Evolutionary conservation across 2,888 invertebrate genomes (phyloP).

Genomic region (Oxytorus armatus): DNA sequence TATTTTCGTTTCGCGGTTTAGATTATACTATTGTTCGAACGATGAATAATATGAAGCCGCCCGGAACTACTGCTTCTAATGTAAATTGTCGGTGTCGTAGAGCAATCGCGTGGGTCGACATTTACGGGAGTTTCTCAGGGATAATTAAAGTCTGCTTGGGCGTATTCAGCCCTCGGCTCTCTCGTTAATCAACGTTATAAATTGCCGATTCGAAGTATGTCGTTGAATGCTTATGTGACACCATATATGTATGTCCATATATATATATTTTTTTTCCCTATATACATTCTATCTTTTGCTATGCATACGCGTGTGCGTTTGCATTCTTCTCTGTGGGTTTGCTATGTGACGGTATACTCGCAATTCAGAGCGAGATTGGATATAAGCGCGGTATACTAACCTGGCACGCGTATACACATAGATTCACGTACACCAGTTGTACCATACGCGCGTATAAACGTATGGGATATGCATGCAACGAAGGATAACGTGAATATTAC

Average conservation of each 20-base stretch:
- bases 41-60: conserved; percentile 28
- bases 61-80: conserved; percentile 44
- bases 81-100: conserved; percentile 33
- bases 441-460: conserved; percentile 12
- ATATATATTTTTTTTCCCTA: not conserved
- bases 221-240: conserved; percentile 58
- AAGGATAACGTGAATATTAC: conserved; percentile 50
- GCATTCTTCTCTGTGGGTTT: conserved; percentile 39
- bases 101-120: conserved; percentile 47
- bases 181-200: conserved; percentile 75
- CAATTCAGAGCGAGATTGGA: conserved; percentile 5
- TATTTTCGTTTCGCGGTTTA: conserved; percentile 7
- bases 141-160: conserved; percentile 70
- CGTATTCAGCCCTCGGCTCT: conserved; percentile 63
- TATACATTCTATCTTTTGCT: not conserved
- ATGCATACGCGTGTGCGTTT: too few relatives aligned
- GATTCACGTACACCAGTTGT: conserved; percentile 1
- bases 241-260: conserved; percentile 33
- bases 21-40: not conserved
- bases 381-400: conserved; percentile 45
- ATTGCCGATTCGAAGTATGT: conserved; percentile 73
- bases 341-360: conserved; percentile 31
- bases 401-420: conserved; percentile 42
- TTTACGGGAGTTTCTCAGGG: conserved; percentile 65
- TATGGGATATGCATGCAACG: conserved; percentile 46